Conservation (phyloP, 2,113 vertebrate genomes). For the Cephalopterus ornatus region DNA sequence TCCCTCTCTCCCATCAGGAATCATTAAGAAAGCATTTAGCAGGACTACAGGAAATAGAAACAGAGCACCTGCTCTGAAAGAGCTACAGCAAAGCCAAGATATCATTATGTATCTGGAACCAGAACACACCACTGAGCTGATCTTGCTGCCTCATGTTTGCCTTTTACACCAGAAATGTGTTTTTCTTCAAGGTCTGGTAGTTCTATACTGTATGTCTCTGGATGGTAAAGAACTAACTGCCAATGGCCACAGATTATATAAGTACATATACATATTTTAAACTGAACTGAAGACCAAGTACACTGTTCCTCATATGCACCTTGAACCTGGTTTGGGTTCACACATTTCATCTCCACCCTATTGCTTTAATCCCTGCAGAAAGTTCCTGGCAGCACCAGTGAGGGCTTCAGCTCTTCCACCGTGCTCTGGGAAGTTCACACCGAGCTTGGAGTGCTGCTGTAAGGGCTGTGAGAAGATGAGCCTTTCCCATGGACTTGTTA, state of each 20-base stretch:
- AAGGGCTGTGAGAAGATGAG: constrained; percentile 47
- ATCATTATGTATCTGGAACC: background rate
- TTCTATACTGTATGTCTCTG: background rate
- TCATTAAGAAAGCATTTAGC: background rate
- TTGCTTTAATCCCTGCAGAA: background rate
- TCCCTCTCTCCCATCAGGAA: background rate
- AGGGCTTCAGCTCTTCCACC: background rate
- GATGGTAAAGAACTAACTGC: background rate
- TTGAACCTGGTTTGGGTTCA: background rate
- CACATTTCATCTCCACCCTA: background rate
- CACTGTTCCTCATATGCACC: background rate
- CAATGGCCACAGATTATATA: background rate
- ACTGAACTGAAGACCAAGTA: background rate
- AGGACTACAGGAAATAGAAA: background rate
- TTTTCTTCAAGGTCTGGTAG: background rate
- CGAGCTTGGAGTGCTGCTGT: background rate
- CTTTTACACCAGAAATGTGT: background rate
- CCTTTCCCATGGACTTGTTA: constrained; percentile 52
- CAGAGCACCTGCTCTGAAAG: background rate
- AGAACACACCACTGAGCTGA: background rate
- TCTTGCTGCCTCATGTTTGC: background rate
- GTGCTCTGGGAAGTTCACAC: background rate
- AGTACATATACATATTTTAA: background rate
- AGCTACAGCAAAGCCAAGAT: background rate
- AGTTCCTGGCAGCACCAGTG: background rate